Base-by-base conservation (phyloP, 2,113 vertebrate species). In the Alligator sinensis region DNA sequence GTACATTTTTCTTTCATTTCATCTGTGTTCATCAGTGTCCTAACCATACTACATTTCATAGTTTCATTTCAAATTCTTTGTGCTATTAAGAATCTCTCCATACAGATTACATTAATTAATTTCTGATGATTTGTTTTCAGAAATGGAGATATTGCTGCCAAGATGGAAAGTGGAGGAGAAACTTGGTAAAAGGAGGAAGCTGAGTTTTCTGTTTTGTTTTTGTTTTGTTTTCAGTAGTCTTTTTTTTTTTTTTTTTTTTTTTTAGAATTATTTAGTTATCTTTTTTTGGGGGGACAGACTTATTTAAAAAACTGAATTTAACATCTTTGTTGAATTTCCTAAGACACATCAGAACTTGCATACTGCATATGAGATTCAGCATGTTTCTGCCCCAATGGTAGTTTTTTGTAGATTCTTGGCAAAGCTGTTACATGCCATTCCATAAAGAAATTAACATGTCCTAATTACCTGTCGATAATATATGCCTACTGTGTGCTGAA, bases 241-340 rank as follows among this genome's bases (percentile, higher is more conserved):
- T 82, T 92, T 38, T 38, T 38, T 38, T 38, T 38, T 38, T 38
- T 38, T 38, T 38, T 38, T 38, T 38, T 34, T 34, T 34, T 38
- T 38, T 38, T 38, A 5, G 38, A 38, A 38, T 38, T 38, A 38
- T 38, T 38, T 38, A 38, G 38, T 38, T 38, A 38, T 38, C 38
- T 8, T 38, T 38, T 38, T 38, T 38, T 5, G 38, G 38, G 38
- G 38, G 38, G 87, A 63, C 81, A 80, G 80, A 80, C 76, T 95
- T 95, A 94, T 97, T 97, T 80, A 92, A 96, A 87, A 92, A 57
- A 11, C 76, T 91, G 61, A 90, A 95, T 96, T 97, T 97, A 95
- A 93, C 82, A 80, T 63, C 94, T 96, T 93, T 89, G 55, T 77
- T 1, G 1, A 55, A 87, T 93, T 95, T 97, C 74, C 86, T 96